phyloP scores from a whole-genome alignment of 1,140 invertebrate genomes.

The Drosophila willistoni region DNA sequence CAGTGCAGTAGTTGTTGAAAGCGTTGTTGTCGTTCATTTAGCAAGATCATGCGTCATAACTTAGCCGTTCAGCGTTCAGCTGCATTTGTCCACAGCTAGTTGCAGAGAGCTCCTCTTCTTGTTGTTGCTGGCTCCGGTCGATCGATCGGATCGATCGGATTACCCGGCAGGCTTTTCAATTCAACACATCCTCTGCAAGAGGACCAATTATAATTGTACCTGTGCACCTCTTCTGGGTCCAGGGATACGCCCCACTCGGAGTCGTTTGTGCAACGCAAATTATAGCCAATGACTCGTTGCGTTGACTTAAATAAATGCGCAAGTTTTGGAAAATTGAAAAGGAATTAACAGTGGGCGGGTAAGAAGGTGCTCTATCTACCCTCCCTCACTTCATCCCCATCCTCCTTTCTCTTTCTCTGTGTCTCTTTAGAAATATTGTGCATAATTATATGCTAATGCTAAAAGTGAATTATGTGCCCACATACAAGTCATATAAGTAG shows the following conservation, averaged over 20 bases:
- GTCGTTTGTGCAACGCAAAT: slow-evolving; percentile 64
- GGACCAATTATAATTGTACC: slow-evolving; percentile 58
- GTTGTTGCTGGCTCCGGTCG: not conserved
- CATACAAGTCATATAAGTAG: slow-evolving; percentile 29
- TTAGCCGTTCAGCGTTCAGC: slow-evolving; percentile 21
- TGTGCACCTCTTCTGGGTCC: slow-evolving; percentile 5
- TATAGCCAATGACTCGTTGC: slow-evolving; percentile 51
- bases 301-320: slow-evolving; percentile 80
- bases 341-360: slow-evolving; percentile 62
- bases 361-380: slow-evolving; percentile 13
- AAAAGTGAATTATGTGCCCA: slow-evolving; percentile 52
- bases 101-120: not conserved
- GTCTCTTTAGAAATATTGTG: slow-evolving; percentile 66
- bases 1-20: slow-evolving; percentile 77
- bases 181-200: slow-evolving; percentile 71
- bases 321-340: slow-evolving; percentile 76
- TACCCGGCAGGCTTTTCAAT: slow-evolving; percentile 80
- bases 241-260: slow-evolving; percentile 26
- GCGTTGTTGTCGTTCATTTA: slow-evolving; percentile 75
- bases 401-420: slow-evolving; percentile 1
- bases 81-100: not conserved
- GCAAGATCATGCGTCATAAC: slow-evolving; percentile 60
- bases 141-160: slow-evolving; percentile 62
- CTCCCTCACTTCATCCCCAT: not conserved
- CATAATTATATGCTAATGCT: slow-evolving; percentile 79